Conservation (phyloP, 92 coral and sea anemone species). For the Paragorgia papillata region DNA sequence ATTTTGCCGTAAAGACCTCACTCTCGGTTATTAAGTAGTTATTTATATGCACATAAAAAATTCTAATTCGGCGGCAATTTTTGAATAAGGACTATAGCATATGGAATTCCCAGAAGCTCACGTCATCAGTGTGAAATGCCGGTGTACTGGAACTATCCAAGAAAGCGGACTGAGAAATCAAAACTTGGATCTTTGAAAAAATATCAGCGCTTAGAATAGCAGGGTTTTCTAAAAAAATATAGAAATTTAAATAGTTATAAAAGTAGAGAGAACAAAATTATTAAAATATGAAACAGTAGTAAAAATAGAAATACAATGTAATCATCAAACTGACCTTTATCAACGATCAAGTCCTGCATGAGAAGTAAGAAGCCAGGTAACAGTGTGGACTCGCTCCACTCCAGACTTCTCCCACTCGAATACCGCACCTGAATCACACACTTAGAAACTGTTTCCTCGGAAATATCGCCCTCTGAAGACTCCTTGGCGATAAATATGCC, state of each 20-base stretch:
- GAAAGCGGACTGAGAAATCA: neutral
- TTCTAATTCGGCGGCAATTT: too few relatives aligned
- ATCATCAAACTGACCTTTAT: conserved; percentile 21
- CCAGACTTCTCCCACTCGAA: conserved; percentile 11
- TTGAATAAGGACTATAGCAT: too few relatives aligned
- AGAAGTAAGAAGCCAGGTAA: conserved; percentile 21
- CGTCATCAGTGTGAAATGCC: neutral
- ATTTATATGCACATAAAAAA: too few relatives aligned
- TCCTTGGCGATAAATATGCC: neutral
- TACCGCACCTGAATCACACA: conserved; percentile 24
- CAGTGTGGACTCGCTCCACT: conserved; percentile 18
- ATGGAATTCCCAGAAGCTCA: neutral
- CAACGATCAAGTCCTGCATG: conserved; percentile 21
- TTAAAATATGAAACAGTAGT: neutral
- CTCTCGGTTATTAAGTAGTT: too few relatives aligned
- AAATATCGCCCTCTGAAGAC: neutral
- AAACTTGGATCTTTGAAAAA: conserved; percentile 23
- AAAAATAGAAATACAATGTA: too few relatives aligned
- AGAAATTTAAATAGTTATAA: neutral
- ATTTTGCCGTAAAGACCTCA: too few relatives aligned
- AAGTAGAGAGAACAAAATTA: neutral
- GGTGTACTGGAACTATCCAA: neutral
- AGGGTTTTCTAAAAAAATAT: conserved; percentile 2
- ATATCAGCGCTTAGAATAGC: conserved; percentile 8
- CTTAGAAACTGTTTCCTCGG: neutral